These are phyloP conservation scores for Brachymystax lenok DNA, from an alignment of 2,797 vertebrate genomes.

Conservation along the genomic window DNA sequence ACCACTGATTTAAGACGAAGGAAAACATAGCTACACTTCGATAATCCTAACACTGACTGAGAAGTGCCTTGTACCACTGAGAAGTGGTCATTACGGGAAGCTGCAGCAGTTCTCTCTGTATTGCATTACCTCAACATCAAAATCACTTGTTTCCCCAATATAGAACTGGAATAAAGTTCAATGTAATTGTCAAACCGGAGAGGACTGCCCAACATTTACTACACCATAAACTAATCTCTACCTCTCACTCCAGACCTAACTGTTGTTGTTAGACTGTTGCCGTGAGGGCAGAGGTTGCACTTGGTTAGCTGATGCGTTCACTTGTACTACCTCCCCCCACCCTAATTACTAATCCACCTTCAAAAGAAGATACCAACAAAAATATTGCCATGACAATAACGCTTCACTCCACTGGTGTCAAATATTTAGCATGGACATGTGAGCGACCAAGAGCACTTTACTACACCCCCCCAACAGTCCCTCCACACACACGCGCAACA, in stretches of 20 bases:
- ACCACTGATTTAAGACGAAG: too few relatives aligned
- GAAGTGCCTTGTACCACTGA: neutral
- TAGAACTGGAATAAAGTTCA: neutral
- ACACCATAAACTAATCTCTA: conserved; percentile 3
- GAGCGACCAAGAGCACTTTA: conserved; percentile 16
- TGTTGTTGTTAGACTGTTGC: conserved; percentile 49
- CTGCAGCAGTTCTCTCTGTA: neutral
- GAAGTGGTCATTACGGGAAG: neutral
- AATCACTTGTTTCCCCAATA: neutral
- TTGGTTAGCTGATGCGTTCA: conserved; percentile 57
- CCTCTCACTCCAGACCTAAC: neutral
- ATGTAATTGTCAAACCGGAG: neutral
- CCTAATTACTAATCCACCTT: conserved; percentile 41
- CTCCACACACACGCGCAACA: neutral
- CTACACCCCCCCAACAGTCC: neutral
- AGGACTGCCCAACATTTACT: neutral
- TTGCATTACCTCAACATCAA: neutral
- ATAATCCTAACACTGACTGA: neutral
- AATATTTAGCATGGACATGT: conserved; percentile 16
- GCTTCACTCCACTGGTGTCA: conserved; percentile 16
- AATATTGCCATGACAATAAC: conserved; percentile 52
- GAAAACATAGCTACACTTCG: too few relatives aligned
- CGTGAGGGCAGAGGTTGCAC: conserved; percentile 51
- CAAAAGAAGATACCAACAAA: conserved; percentile 41
- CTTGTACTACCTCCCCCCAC: conserved; percentile 41